Evolutionary conservation across 2,888 invertebrate species (phyloP).

Genomic region (Pollenia amentaria): DNA sequence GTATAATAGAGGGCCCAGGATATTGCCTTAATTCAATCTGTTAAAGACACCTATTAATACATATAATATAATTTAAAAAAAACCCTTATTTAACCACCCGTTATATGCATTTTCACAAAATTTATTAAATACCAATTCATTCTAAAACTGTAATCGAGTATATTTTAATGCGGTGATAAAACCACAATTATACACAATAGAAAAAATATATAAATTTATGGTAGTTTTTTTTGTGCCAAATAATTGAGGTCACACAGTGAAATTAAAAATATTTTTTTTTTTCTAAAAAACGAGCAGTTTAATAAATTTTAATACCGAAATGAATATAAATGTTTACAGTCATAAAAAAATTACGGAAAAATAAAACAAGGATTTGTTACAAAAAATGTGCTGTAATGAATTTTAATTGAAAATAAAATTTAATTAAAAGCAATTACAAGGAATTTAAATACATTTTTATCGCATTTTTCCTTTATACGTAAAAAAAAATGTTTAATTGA

Average conservation of each 20-base stretch:
- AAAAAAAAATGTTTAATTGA: too few species aligned
- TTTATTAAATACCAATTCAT: not conserved
- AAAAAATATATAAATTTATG: slow-evolving; percentile 45
- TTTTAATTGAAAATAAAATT: slow-evolving; percentile 17
- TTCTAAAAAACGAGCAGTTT: not conserved
- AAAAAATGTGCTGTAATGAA: slow-evolving; percentile 10
- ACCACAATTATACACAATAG: slow-evolving; percentile 56
- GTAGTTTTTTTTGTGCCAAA: slow-evolving; percentile 8
- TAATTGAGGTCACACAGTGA: slow-evolving; percentile 45
- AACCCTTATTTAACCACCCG: too few species aligned
- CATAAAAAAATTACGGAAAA: too few species aligned
- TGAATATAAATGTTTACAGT: too few species aligned
- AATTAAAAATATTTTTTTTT: not conserved
- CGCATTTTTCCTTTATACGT: too few species aligned
- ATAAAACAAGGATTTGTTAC: not conserved
- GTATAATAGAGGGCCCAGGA: too few species aligned
- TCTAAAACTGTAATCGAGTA: not conserved
- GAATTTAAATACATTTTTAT: too few species aligned
- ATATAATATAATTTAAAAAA: too few species aligned
- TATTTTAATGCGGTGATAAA: slow-evolving; percentile 49
- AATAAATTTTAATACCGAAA: too few species aligned
- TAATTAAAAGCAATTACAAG: not conserved
- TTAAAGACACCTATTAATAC: too few species aligned
- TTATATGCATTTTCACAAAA: not conserved
- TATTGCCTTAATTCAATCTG: too few species aligned